Percentiles rank a stretch among this genome's conserved stretches.
Conservation (phyloP, 1,140 invertebrate species). For the Penaeus chinensis region DNA sequence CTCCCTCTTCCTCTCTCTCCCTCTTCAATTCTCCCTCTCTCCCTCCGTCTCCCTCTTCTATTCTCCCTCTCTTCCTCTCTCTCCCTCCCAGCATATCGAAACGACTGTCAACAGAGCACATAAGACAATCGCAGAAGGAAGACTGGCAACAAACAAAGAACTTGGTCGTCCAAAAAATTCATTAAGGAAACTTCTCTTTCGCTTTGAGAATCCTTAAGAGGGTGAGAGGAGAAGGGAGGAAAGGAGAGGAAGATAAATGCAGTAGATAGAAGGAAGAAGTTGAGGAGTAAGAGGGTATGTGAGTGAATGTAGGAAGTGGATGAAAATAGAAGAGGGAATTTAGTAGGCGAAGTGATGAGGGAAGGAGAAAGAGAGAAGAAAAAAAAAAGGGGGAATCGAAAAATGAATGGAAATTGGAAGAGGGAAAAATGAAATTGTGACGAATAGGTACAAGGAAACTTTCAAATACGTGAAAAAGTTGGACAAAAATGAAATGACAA, state of each 20-base stretch:
- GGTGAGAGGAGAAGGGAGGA: constrained; percentile 1
- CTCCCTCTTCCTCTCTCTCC: too few relatives aligned
- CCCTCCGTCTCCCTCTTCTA: too few relatives aligned
- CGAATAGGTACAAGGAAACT: neutral
- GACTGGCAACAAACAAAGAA: too few relatives aligned
- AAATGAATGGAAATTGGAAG: neutral
- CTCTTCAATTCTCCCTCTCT: too few relatives aligned
- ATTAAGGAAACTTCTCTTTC: neutral
- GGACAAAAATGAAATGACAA: too few relatives aligned
- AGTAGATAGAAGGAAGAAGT: neutral
- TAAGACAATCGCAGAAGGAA: neutral
- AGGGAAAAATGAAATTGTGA: neutral
- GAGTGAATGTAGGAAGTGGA: neutral
- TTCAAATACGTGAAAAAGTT: too few relatives aligned
- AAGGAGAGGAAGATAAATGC: neutral
- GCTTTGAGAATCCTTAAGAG: neutral
- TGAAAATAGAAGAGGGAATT: neutral
- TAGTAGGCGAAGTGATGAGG: neutral
- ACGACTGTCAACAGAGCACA: neutral
- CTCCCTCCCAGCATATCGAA: neutral
- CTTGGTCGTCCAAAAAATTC: too few relatives aligned
- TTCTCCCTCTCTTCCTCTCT: neutral
- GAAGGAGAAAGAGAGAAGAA: neutral
- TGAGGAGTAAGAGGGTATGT: neutral
- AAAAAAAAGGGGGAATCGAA: neutral